Evolutionary conservation across 2,797 vertebrate genomes (phyloP), one percentile per base, ranked within the genome.

Genomic region (Aldrovandia affinis): DNA sequence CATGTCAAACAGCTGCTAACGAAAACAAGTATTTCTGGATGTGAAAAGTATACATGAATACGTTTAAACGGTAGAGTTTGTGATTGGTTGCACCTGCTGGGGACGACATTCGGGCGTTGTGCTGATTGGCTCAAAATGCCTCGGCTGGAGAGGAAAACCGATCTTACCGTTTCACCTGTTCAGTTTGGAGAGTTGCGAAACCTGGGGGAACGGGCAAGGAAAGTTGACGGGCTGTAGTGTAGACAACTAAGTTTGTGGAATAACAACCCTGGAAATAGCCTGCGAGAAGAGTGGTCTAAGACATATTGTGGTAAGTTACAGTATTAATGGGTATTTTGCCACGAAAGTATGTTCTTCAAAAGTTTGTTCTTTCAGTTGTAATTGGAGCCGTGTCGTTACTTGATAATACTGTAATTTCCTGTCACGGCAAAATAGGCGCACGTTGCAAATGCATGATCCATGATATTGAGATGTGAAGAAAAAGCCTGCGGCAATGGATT

Each of bases 91-190:
- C 20, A 81, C 10, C 15, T 55, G 80, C 33, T 6, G 73, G 25
- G 42, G 22, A 42, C 79, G 52, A 6, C 12, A 15, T 55, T 79
- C 78, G 47, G 33, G 18, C 15, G 79, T 25, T n/a, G 28, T 57
- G 79, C 7, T 42, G 22, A 81, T 81, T 81, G 79, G 79, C 33
- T n/a, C 25, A 81, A 54, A 77, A 42, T 47, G 42, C 22, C 42
- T 77, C 42, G 44, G 2, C 36, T 77, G 42, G 42, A 47, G 47
- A 20, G 44, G 78, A 52, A 55, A 79, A 12, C 47, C 54, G 44
- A 14, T 28, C 42, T 79, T 30, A 12, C 18, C 18, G 47, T 79
- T 79, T 79, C 78, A 79, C 78, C 78, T 79, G 78, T 33, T 52
- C 50, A 79, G 22, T 79, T 54, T 50, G 25, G 25, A 79, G 78